Percentiles rank a stretch among this genome's conserved stretches.
Conservation (phyloP, 1,140 invertebrate species). For the Zaprionus capensis region DNA sequence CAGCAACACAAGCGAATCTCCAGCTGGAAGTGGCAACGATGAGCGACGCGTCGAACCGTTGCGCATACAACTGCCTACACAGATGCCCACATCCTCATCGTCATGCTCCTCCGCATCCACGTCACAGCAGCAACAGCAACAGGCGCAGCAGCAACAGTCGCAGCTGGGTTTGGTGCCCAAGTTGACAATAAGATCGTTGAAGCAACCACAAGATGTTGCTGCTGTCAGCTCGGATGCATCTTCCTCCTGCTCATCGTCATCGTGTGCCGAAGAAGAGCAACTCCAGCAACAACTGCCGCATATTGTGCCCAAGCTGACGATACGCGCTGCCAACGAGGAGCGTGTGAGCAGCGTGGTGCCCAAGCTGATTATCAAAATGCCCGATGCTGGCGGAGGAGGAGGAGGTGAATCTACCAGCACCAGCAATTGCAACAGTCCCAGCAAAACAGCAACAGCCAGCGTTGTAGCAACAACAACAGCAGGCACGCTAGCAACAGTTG, state of each 20-base stretch:
- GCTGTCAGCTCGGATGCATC: conserved; percentile 61
- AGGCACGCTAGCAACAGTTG: conserved; percentile 33
- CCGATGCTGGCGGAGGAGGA: conserved; percentile 39
- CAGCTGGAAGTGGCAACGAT: conserved; percentile 42
- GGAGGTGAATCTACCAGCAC: not conserved
- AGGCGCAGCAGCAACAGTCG: conserved; percentile 6
- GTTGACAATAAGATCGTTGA: conserved; percentile 37
- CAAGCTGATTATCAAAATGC: conserved; percentile 81
- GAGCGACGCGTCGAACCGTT: conserved; percentile 71
- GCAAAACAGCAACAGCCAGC: conserved; percentile 1
- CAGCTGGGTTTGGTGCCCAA: conserved; percentile 40
- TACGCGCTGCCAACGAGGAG: conserved; percentile 75
- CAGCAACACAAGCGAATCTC: conserved; percentile 64
- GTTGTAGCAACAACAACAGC: not conserved
- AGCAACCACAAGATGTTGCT: conserved; percentile 40
- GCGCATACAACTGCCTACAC: conserved; percentile 61
- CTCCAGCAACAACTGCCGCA: conserved; percentile 47
- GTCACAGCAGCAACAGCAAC: conserved; percentile 10
- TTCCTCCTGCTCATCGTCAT: conserved; percentile 66
- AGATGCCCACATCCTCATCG: conserved; percentile 22
- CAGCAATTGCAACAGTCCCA: conserved; percentile 24
- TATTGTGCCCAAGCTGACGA: conserved; percentile 81
- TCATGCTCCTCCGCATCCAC: conserved; percentile 13
- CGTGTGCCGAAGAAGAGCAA: conserved; percentile 71
- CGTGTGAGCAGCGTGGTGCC: conserved; percentile 73